These are phyloP conservation scores for Crotalus horridus DNA, from an alignment of 2,113 vertebrate genomes.

Conservation along the genomic window DNA sequence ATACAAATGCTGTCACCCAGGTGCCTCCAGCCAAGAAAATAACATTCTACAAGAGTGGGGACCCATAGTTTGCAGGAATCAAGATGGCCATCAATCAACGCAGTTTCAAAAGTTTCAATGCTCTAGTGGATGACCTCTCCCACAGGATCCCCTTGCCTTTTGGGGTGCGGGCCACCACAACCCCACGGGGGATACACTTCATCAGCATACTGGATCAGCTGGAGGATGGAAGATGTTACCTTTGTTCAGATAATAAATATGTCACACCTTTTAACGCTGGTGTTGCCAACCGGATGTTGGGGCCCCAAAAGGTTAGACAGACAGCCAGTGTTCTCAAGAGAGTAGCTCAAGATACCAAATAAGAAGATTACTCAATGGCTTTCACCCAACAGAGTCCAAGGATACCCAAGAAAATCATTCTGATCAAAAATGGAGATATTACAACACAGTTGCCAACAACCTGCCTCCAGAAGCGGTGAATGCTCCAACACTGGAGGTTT, in stretches of 20 bases:
- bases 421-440: slow-evolving; percentile 87
- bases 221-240: slow-evolving; percentile 87
- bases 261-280: slow-evolving; percentile 76
- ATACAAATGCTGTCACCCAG: slow-evolving; percentile 63
- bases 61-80: slow-evolving; percentile 82
- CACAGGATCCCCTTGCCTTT: slow-evolving; percentile 87
- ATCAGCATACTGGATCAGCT: slow-evolving; percentile 88
- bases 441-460: slow-evolving; percentile 65
- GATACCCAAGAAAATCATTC: slow-evolving; percentile 74
- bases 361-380: slow-evolving; percentile 48
- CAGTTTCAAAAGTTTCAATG: slow-evolving; percentile 89
- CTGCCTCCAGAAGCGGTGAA: no score
- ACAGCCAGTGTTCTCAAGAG: slow-evolving; percentile 53
- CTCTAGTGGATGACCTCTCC: slow-evolving; percentile 93
- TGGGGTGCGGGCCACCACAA: slow-evolving; percentile 90
- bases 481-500: no score
- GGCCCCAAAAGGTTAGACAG: slow-evolving; percentile 34
- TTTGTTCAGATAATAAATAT: slow-evolving; percentile 86
- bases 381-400: slow-evolving; percentile 58
- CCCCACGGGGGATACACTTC: slow-evolving; percentile 82
- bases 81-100: slow-evolving; percentile 91
- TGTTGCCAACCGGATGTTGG: slow-evolving; percentile 55
- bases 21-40: slow-evolving; percentile 85
- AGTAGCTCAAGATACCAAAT: slow-evolving; percentile 51
- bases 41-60: slow-evolving; percentile 91